Evolutionary conservation across 2,888 invertebrate genomes (phyloP).

Genomic region (Monoplex corrugatus): DNA sequence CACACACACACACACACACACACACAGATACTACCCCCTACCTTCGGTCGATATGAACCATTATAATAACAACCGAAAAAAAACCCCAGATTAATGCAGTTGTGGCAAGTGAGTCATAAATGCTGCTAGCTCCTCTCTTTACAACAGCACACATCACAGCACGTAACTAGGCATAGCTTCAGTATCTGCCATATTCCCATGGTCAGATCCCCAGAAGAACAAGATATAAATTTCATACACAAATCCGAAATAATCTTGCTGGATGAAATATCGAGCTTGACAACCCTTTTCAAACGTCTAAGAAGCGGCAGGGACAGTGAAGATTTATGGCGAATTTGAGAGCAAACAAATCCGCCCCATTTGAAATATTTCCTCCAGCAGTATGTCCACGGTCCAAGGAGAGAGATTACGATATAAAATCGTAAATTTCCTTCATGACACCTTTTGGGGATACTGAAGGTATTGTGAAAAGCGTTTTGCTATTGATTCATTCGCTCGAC

Average conservation of each 20-base stretch:
- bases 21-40: too few relatives aligned
- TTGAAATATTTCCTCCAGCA: too few relatives aligned
- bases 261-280: not conserved
- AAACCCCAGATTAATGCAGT: too few relatives aligned
- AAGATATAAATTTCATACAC: constrained; percentile 44
- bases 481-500: not conserved
- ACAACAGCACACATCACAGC: not conserved
- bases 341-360: not conserved
- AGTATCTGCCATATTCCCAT: constrained; percentile 16
- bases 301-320: not conserved
- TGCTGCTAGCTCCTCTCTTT: too few relatives aligned
- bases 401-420: constrained; percentile 34
- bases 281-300: constrained; percentile 32
- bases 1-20: too few relatives aligned
- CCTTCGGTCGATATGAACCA: too few relatives aligned
- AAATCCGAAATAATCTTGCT: constrained; percentile 35
- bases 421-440: not conserved
- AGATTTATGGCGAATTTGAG: not conserved
- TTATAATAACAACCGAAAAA: too few relatives aligned
- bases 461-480: not conserved
- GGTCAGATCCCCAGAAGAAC: not conserved
- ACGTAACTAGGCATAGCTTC: not conserved
- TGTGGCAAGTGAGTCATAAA: too few relatives aligned
- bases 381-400: not conserved
- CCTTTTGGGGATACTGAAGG: not conserved